Evolutionary conservation across 2,113 vertebrate genomes (phyloP), one percentile per base, ranked within the genome.

Genomic region (Hiodon alosoides): DNA sequence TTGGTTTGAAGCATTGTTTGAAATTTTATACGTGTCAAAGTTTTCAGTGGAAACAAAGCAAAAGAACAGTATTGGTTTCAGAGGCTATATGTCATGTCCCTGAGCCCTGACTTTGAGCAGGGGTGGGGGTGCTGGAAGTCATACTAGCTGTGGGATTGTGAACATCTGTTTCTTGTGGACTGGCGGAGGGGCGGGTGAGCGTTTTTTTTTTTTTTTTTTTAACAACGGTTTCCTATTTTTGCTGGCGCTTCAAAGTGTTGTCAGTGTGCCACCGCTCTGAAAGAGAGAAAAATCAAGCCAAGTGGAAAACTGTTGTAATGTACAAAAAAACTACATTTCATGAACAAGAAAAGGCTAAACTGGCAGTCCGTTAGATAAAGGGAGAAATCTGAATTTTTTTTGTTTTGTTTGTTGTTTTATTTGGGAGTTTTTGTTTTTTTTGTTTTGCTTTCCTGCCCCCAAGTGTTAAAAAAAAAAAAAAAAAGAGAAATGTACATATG

Each of bases 131-230:
- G 9, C 48, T 74, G 70, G 48, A 58, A 79, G 73, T 5, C 11
- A 52, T 65, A 77, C 75, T 46, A 75, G 73, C 74, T 17, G 68
- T 73, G 67, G 82, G 81, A 87, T 52, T 79, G 4, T 31, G 74
- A 82, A 87, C 87, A 89, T 89, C 85, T 89, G 87, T 85, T 89
- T 85, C 79, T 86, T 73, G 75, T 84, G 80, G 82, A 80, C 80
- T 61, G 60, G 73, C 66, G n/a, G 81, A 79, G 84, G 75, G 57
- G 79, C 81, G 82, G 59, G 69, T 74, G 84, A 80, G 84, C 80
- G 5, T 85, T 86, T 89, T 81, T 82, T 76, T 87, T 78, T 86
- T 81, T 78, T 83, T 78, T 86, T 82, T 83, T 84, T 79, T 83
- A 83, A 85, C 59, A 61, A 31, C 2, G 31, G 77, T 82, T 79